Percentiles rank a stretch among this genome's conserved stretches.
Evolutionary conservation across 1,140 invertebrate species (phyloP).

Genomic region (Hypothenemus hampei): DNA sequence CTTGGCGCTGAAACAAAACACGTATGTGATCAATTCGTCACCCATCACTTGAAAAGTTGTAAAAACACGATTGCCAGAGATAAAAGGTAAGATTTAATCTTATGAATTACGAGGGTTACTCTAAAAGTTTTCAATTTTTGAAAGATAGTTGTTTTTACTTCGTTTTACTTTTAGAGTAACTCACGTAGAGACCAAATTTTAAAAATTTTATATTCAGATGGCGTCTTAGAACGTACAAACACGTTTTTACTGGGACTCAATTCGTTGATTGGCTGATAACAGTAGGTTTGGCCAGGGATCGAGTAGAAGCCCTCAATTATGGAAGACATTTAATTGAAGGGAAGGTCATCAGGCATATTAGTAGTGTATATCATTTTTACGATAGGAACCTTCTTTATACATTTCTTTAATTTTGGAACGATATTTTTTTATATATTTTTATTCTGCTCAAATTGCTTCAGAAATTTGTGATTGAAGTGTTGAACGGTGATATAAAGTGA

Average conservation of each 20-base stretch:
- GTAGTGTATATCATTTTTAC: slow-evolving; percentile 74
- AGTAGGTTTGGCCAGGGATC: slow-evolving; percentile 68
- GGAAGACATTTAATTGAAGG: slow-evolving; percentile 79
- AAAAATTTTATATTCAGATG: slow-evolving; percentile 54
- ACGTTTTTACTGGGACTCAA: slow-evolving; percentile 77
- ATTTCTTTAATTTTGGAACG: slow-evolving; percentile 45
- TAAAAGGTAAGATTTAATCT: slow-evolving; percentile 48
- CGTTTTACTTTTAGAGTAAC: slow-evolving; percentile 26
- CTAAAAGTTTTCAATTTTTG: slow-evolving; percentile 4
- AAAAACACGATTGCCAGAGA: slow-evolving; percentile 71
- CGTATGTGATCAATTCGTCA: slow-evolving; percentile 84
- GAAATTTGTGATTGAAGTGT: no score
- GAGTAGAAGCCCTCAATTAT: slow-evolving; percentile 73
- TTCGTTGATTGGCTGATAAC: slow-evolving; percentile 83
- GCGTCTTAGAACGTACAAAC: slow-evolving; percentile 66
- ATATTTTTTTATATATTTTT: background rate
- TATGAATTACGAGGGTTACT: background rate
- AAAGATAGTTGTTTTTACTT: background rate
- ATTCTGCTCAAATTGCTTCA: background rate
- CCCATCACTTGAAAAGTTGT: slow-evolving; percentile 79
- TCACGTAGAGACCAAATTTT: no score
- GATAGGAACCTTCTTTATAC: slow-evolving; percentile 66
- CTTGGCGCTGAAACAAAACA: slow-evolving; percentile 71
- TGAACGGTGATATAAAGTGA: no score
- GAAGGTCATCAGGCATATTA: slow-evolving; percentile 76